Evolutionary conservation across 2,113 vertebrate species (phyloP).

Genomic region (Sylvilagus bachmani): DNA sequence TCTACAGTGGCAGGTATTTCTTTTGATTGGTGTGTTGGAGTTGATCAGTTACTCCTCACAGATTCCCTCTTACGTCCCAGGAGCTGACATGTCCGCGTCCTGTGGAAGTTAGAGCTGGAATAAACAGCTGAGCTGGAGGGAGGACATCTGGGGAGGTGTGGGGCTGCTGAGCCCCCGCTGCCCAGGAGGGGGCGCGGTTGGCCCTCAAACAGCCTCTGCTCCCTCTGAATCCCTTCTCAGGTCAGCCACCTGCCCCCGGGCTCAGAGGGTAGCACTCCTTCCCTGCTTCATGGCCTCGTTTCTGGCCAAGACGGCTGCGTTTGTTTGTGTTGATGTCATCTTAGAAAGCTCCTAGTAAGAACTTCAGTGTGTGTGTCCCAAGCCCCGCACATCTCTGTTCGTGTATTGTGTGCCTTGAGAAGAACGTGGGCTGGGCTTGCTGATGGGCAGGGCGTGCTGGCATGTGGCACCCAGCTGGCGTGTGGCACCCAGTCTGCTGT

Average conservation of each 20-base stretch:
- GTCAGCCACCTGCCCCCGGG: not conserved
- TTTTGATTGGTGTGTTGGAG: not conserved
- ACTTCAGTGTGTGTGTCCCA: not conserved
- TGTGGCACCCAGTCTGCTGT: not conserved
- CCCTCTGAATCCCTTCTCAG: not conserved
- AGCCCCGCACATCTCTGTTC: not conserved
- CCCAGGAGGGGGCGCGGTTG: not conserved
- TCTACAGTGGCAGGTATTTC: not conserved
- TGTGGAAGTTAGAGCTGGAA: not conserved
- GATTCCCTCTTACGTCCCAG: not conserved
- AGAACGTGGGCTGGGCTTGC: not conserved
- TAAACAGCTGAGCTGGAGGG: not conserved
- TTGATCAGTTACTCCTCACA: not conserved
- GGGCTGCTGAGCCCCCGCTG: not conserved
- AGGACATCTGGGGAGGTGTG: not conserved
- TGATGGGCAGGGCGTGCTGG: not conserved
- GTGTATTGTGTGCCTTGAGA: not conserved
- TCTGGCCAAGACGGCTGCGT: not conserved
- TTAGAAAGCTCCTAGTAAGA: not conserved
- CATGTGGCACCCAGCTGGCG: not conserved
- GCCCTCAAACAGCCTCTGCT: not conserved
- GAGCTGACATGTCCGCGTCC: not conserved
- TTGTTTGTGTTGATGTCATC: not conserved
- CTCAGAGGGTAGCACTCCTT: not conserved
- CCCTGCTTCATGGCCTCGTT: not conserved